Evolutionary conservation across 1,140 invertebrate genomes (phyloP), one percentile per base, ranked within the genome.

Genomic region (Dreissena polymorpha): DNA sequence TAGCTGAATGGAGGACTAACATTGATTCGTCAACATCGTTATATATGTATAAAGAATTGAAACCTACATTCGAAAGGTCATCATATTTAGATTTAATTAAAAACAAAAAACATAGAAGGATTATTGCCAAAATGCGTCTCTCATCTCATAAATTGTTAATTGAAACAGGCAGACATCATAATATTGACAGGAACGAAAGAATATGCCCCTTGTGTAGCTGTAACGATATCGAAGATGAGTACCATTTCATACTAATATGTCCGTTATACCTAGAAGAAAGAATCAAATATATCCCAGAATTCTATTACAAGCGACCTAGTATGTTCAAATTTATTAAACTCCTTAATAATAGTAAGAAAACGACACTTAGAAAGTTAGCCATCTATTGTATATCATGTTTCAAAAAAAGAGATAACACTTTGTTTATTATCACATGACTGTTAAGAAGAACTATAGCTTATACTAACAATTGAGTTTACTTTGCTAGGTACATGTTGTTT

Each of bases 101-200:
- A 5, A 21, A 39, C 29, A 14, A 27, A 21, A 39, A 7, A 60
- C 67, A 51, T 50, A 39, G 49, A 55, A 23, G 25, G 21, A 55
- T 23, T 53, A 18, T 65, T 21, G 13, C 25, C 51, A 51, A 67
- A 18, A 49, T 77, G 39, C 39, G 29, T 67, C 53, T 29, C 21
- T 60, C 21, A 18, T 60, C 27, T 7, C 74, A 77, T 67, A 65
- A 23, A 29, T 49, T 77, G 51, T 50, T 49, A 16, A 67, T 77
- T 29, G 63, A 77, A 65, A 21, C 18, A 49, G 74, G 60, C 25
- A 77, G 27, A 77, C 57, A 49, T n/a, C 21, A 29, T 50, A 67
- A 63, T 53, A 67, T 77, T 51, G 74, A 77, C 67, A 65, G 60
- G 23, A 49, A 13, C 29, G 39, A 53, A 71, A 71, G 69, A 21